phyloP scores from a whole-genome alignment of 1,140 invertebrate genomes.

The Trialeurodes vaporariorum region DNA sequence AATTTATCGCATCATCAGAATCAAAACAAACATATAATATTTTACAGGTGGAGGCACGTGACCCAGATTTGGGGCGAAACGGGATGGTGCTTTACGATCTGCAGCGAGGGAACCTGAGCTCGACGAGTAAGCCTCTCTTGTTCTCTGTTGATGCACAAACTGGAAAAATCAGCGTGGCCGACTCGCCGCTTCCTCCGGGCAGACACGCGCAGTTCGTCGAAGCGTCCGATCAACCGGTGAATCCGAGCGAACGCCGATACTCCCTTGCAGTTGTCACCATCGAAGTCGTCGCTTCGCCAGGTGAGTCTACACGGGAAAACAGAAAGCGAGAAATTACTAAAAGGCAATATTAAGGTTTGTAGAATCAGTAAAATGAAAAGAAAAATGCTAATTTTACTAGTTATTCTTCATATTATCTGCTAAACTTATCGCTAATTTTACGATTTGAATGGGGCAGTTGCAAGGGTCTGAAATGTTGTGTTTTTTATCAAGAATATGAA shows the following conservation, averaged over 20 bases:
- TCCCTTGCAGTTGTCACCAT: constrained; percentile 72
- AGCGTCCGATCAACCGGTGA: constrained; percentile 64
- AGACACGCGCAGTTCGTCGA: constrained; percentile 68
- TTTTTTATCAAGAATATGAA: too few relatives aligned
- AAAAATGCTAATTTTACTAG: too few relatives aligned
- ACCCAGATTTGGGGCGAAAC: constrained; percentile 69
- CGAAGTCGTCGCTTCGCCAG: constrained; percentile 43
- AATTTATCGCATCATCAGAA: too few relatives aligned
- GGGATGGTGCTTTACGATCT: constrained; percentile 63
- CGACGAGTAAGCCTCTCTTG: constrained; percentile 41
- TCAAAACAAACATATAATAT: too few relatives aligned
- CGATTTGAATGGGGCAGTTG: too few relatives aligned
- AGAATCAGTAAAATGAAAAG: too few relatives aligned
- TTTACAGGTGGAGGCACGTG: constrained; percentile 59
- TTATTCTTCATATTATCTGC: too few relatives aligned
- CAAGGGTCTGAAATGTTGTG: too few relatives aligned
- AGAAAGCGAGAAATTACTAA: too few relatives aligned
- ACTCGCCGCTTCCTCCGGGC: constrained; percentile 49
- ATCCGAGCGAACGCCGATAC: constrained; percentile 65
- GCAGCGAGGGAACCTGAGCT: constrained; percentile 52
- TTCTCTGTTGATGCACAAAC: constrained; percentile 58
- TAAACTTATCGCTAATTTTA: too few relatives aligned
- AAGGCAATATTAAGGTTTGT: too few relatives aligned
- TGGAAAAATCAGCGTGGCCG: constrained; percentile 55
- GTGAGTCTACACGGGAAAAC: too few relatives aligned